A percentile compares a stretch with the other conserved stretches of the same genome.
phyloP scores from a whole-genome alignment of 1,140 invertebrate species.

The Gonatopus flavifemur region DNA sequence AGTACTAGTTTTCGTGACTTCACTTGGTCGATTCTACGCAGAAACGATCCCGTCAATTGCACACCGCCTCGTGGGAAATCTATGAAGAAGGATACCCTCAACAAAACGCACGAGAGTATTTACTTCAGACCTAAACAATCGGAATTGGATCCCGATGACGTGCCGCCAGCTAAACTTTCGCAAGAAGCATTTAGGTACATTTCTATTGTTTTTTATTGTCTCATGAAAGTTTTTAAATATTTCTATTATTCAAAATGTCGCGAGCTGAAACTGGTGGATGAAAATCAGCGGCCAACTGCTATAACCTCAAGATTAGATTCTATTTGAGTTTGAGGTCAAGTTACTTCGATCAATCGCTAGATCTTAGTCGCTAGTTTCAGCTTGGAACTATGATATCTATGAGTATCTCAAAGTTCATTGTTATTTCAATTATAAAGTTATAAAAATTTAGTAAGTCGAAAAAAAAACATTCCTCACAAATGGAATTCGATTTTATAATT shows the following conservation, averaged over 20 bases:
- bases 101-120: conserved; percentile 31
- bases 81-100: conserved; percentile 27
- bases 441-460: too few relatives aligned
- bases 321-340: too few relatives aligned
- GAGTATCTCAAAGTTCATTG: too few relatives aligned
- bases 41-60: conserved; percentile 42
- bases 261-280: too few relatives aligned
- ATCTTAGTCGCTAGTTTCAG: too few relatives aligned
- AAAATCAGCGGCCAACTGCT: too few relatives aligned
- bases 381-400: too few relatives aligned
- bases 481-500: too few relatives aligned
- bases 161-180: conserved; percentile 67
- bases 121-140: conserved; percentile 40
- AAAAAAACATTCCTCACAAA: too few relatives aligned
- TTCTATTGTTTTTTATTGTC: not conserved
- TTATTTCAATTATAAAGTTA: too few relatives aligned
- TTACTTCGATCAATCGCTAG: too few relatives aligned
- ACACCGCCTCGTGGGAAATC: conserved; percentile 36
- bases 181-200: conserved; percentile 65
- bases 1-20: conserved; percentile 40
- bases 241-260: not conserved
- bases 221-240: not conserved
- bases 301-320: too few relatives aligned
- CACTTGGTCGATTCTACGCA: conserved; percentile 51
- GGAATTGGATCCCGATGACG: conserved; percentile 52